These are phyloP conservation scores for Andrena flavipes DNA, from an alignment of 2,888 invertebrate genomes.

Conservation along the genomic window DNA sequence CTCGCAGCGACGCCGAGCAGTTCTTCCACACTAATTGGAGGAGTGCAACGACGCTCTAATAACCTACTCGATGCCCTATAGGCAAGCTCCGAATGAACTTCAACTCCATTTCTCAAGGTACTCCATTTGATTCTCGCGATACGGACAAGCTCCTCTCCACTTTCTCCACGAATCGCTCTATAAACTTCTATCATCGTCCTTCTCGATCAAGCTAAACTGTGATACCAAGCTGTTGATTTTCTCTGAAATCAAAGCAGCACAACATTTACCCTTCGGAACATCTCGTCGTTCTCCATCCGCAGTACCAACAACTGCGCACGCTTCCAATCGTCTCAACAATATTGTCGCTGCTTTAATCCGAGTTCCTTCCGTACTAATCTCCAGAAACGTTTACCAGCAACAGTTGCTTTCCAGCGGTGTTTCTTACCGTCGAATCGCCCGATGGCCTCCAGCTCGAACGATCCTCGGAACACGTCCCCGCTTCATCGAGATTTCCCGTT, in stretches of 20 bases:
- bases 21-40: background rate
- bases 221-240: too few relatives aligned
- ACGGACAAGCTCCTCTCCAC: too few relatives aligned
- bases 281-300: too few relatives aligned
- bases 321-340: conserved; percentile 2
- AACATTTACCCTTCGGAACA: too few relatives aligned
- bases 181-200: too few relatives aligned
- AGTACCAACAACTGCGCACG: background rate
- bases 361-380: background rate
- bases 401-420: background rate
- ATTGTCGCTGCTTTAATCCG: conserved; percentile 34
- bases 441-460: background rate
- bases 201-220: too few relatives aligned
- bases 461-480: background rate
- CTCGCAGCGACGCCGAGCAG: background rate
- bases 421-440: background rate
- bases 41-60: background rate
- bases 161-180: too few relatives aligned
- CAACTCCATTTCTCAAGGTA: too few relatives aligned
- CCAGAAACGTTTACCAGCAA: background rate
- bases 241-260: too few relatives aligned
- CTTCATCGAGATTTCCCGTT: background rate
- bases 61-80: too few relatives aligned
- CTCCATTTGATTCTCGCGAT: too few relatives aligned
- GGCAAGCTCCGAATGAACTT: too few relatives aligned